Evolutionary conservation across 2,113 vertebrate genomes (phyloP).

Genomic region (Bagarius yarrelli): DNA sequence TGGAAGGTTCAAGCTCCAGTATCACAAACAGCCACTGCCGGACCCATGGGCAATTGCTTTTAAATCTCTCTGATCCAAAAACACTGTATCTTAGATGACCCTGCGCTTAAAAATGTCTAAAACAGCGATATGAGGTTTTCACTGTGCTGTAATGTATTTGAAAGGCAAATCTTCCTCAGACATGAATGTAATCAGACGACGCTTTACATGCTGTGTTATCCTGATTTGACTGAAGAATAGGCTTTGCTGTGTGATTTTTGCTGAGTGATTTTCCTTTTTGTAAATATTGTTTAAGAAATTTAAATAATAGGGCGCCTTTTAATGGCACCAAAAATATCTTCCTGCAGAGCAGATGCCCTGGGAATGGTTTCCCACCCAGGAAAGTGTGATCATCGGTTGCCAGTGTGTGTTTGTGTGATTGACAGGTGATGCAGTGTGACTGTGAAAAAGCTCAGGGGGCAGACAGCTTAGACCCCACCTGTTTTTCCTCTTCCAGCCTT

Average conservation of each 20-base stretch:
- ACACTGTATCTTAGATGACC: too few species aligned
- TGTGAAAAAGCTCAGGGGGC: conserved; percentile 78
- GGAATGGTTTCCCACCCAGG: neutral
- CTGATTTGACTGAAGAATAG: neutral
- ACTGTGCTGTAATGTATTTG: neutral
- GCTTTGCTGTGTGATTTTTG: neutral
- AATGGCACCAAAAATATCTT: neutral
- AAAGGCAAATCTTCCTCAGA: neutral
- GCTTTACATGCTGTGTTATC: neutral
- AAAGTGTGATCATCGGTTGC: neutral
- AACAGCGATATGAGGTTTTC: too few species aligned
- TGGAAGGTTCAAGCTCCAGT: too few species aligned
- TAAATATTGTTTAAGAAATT: neutral
- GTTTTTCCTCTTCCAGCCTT: conserved; percentile 79
- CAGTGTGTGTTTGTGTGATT: conserved; percentile 39
- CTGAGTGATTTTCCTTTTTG: neutral
- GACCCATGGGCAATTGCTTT: too few species aligned
- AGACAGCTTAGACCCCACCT: conserved; percentile 71
- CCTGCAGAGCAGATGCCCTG: neutral
- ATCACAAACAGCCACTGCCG: too few species aligned
- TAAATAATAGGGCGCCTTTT: neutral
- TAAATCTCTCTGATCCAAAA: too few species aligned
- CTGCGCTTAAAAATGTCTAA: too few species aligned
- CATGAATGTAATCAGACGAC: neutral
- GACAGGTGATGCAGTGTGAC: conserved; percentile 90